Percentiles rank a stretch among this genome's conserved stretches.
Evolutionary conservation across 2,797 vertebrate species (phyloP).

Genomic region (Anguilla obscura): DNA sequence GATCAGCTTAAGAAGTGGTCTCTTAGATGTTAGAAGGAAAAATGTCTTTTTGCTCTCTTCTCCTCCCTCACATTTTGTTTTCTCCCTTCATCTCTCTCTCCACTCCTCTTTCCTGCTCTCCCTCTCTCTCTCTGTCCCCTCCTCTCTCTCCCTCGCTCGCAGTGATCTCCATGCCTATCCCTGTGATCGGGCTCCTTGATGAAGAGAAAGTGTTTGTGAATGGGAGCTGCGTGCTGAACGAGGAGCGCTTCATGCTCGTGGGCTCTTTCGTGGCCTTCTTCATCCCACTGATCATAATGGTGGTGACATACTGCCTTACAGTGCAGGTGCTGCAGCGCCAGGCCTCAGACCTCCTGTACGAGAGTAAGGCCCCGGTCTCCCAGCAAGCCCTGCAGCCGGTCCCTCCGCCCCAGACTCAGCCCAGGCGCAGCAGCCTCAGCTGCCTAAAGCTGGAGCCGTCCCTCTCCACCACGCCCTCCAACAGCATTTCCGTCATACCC

Average conservation of each 20-base stretch:
- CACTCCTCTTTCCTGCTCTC: not conserved
- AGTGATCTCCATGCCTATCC: slow-evolving; percentile 82
- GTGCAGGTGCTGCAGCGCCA: slow-evolving; percentile 77
- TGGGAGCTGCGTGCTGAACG: slow-evolving; percentile 74
- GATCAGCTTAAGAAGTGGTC: not conserved
- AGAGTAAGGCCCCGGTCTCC: slow-evolving; percentile 46
- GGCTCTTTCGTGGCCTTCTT: slow-evolving; percentile 85
- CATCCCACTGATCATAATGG: slow-evolving; percentile 83
- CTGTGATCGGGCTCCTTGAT: slow-evolving; percentile 78
- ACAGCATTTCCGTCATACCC: slow-evolving; percentile 68
- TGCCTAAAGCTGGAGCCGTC: slow-evolving; percentile 68
- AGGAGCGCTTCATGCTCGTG: slow-evolving; percentile 77
- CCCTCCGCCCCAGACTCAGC: slow-evolving; percentile 7
- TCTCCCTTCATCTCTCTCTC: not conserved
- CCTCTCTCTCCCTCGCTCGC: not conserved
- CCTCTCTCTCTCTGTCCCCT: too few relatives aligned
- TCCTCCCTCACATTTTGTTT: too few relatives aligned
- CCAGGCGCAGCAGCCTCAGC: slow-evolving; percentile 63
- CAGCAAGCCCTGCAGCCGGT: slow-evolving; percentile 53
- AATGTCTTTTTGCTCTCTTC: not conserved
- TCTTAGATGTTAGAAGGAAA: not conserved
- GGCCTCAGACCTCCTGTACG: slow-evolving; percentile 68
- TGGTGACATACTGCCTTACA: slow-evolving; percentile 80
- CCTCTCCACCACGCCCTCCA: slow-evolving; percentile 54
- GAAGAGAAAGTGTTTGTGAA: slow-evolving; percentile 77